Evolutionary conservation across 1,140 invertebrate genomes (phyloP).

Genomic region (Lamellibrachia luymesi): DNA sequence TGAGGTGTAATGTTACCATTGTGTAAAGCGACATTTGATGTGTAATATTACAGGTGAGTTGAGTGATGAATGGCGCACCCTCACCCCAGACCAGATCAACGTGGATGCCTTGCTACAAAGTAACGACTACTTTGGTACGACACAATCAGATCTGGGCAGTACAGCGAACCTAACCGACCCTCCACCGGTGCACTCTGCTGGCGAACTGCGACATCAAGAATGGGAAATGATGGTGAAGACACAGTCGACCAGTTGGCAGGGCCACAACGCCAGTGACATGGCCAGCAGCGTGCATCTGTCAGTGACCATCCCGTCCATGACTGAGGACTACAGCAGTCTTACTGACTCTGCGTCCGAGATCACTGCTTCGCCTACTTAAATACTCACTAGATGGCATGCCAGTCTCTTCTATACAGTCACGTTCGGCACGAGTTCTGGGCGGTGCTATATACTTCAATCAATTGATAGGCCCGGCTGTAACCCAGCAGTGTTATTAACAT

Average conservation of each 20-base stretch:
- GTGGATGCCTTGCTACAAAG: constrained; percentile 44
- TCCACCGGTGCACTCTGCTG: neutral
- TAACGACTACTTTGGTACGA: constrained; percentile 23
- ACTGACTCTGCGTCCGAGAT: neutral
- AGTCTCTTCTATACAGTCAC: neutral
- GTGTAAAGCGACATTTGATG: neutral
- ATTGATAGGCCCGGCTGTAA: neutral
- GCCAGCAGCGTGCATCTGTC: neutral
- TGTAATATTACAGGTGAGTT: neutral
- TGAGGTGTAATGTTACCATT: neutral
- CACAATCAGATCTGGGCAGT: constrained; percentile 16
- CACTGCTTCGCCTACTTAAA: neutral
- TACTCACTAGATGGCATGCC: neutral
- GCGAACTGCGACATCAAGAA: neutral
- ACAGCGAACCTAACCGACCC: neutral
- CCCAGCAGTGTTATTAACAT: neutral
- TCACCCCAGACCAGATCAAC: constrained; percentile 48
- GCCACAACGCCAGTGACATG: neutral
- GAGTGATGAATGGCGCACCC: neutral
- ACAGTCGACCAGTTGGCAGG: neutral
- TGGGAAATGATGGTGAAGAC: neutral
- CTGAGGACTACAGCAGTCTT: neutral
- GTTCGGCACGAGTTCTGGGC: neutral
- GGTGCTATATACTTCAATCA: neutral
- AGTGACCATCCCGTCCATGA: neutral